Evolutionary conservation across 1,140 invertebrate genomes (phyloP), one percentile per base, ranked within the genome.

Genomic region (Pachypeltis micranthus): DNA sequence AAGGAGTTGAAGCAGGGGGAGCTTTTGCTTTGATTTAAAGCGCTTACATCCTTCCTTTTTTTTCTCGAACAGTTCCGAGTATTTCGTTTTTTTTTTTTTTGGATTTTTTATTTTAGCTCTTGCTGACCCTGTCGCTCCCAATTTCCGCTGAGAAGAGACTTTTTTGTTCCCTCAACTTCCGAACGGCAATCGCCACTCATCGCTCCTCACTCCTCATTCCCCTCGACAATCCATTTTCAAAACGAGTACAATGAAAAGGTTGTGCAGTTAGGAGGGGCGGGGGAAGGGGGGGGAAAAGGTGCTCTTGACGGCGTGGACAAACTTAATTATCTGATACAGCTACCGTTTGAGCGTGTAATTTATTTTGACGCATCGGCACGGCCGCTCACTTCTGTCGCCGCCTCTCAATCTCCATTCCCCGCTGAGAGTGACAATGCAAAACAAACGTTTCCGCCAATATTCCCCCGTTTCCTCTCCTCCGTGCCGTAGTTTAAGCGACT

Each of bases 241-340:
- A 55, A 24, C 24, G 51, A 55, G 7, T 10, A 55, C n/a, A 24
- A 55, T 19, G 19, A 55, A 24, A 24, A 55, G 19, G 19, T 21
- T 12, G 39, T 12, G 39, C 10, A 44, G 39, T 12, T 12, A 44
- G 12, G 39, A n/a, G 39, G n/a, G 12, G 39, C 12, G 12, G 39
- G n/a, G 39, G 39, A n/a, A n/a, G 39, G n/a, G 39, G 39, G 39
- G 12, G 39, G 39, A 44, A 44, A 19, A 19, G 10, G 51, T 24
- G n/a, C 24, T 55, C 24, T 21, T 55, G 51, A 19, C 51, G 51
- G 54, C 2, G 54, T 2, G 54, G 54, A 56, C 54, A 56, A 56
- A 56, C 54, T 56, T 56, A 56, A 56, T 56, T 56, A 56, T 56
- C 54, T 56, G 54, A 56, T 56, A 56, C 19, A 56, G 54, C 21